These are phyloP conservation scores for Willisornis vidua DNA, from an alignment of 2,113 vertebrate species.

Conservation along the genomic window DNA sequence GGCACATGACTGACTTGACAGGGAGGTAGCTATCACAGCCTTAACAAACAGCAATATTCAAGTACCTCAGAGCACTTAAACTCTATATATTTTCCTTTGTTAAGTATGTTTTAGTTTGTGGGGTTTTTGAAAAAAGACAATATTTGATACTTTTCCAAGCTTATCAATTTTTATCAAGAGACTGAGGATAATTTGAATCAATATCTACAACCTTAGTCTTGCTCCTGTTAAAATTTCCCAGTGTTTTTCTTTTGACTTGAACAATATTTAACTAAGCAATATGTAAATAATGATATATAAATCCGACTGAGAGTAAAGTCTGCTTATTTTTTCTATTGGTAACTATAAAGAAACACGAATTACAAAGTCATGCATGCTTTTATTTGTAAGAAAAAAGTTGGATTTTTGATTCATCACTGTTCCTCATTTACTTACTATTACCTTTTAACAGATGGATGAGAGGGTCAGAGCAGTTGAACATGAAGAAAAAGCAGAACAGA, in stretches of 20 bases:
- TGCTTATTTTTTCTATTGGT: neutral
- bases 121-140: neutral
- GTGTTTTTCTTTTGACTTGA: neutral
- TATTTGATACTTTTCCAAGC: neutral
- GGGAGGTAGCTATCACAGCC: neutral
- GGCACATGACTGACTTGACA: neutral
- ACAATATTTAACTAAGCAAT: neutral
- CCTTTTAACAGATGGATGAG: neutral
- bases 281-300: neutral
- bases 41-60: neutral
- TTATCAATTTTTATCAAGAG: constrained; percentile 25
- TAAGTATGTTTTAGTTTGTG: neutral
- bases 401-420: neutral
- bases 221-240: neutral
- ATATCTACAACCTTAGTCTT: neutral
- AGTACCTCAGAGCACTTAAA: neutral
- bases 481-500: neutral
- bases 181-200: neutral
- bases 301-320: neutral
- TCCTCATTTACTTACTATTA: neutral
- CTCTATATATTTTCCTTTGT: neutral
- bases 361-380: neutral
- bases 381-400: neutral
- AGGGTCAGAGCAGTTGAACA: neutral
- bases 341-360: neutral